These are phyloP conservation scores for Chouioia cunea DNA, from an alignment of 2,888 invertebrate species.

Conservation along the genomic window DNA sequence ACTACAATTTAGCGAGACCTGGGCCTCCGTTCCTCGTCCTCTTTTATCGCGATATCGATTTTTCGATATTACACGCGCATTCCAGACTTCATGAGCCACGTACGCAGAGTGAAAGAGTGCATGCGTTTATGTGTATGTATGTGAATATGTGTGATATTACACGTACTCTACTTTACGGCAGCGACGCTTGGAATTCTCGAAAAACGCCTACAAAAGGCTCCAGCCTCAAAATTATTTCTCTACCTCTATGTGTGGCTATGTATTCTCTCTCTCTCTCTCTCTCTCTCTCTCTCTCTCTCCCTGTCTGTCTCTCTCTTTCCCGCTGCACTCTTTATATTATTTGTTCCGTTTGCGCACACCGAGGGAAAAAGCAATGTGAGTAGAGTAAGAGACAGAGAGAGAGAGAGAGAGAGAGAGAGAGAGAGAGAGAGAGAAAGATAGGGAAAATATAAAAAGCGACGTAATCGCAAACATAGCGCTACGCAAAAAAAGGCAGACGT, in stretches of 20 bases:
- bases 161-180: neutral
- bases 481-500: slow-evolving; percentile 41
- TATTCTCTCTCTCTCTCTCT: neutral
- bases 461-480: slow-evolving; percentile 48
- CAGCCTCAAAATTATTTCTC: slow-evolving; percentile 38
- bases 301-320: slow-evolving; percentile 2
- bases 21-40: neutral
- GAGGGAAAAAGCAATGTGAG: slow-evolving; percentile 14
- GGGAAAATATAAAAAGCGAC: slow-evolving; percentile 36
- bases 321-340: slow-evolving; percentile 1
- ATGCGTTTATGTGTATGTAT: neutral
- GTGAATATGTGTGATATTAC: neutral
- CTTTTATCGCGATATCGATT: slow-evolving; percentile 41
- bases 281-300: neutral
- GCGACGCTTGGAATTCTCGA: slow-evolving; percentile 26
- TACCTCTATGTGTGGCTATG: neutral
- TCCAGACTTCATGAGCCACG: slow-evolving; percentile 21
- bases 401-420: slow-evolving; percentile 9
- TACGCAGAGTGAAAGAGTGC: too few relatives aligned
- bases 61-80: slow-evolving; percentile 41
- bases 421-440: neutral
- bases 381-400: neutral
- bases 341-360: neutral
- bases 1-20: slow-evolving; percentile 33
- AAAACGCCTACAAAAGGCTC: slow-evolving; percentile 31